These are phyloP conservation scores for Scaptomyza flava DNA, from an alignment of 2,888 invertebrate genomes.

Conservation along the genomic window DNA sequence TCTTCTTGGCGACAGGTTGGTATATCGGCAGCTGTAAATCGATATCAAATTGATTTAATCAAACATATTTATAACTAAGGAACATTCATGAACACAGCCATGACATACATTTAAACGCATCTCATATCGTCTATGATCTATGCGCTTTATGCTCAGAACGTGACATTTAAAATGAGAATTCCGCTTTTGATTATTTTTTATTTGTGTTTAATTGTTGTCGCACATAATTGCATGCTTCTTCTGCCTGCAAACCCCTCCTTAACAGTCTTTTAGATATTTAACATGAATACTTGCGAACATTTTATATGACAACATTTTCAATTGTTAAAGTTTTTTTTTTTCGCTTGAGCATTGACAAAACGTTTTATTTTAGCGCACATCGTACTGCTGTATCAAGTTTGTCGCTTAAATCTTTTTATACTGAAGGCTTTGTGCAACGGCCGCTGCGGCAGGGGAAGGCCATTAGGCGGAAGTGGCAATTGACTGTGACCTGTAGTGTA, in stretches of 20 bases:
- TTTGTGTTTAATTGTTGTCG: conserved; percentile 27
- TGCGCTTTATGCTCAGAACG: conserved; percentile 66
- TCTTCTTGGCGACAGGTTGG: conserved; percentile 86
- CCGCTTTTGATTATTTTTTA: conserved; percentile 1
- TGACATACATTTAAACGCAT: conserved; percentile 56
- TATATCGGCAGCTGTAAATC: conserved; percentile 82
- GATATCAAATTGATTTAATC: conserved; percentile 9
- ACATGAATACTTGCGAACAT: conserved; percentile 24
- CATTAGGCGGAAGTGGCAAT: conserved; percentile 60
- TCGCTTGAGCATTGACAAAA: conserved; percentile 32
- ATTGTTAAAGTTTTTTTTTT: conserved; percentile 45
- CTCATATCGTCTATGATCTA: conserved; percentile 49
- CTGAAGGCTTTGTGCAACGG: conserved; percentile 57
- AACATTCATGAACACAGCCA: conserved; percentile 37
- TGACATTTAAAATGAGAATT: conserved; percentile 59
- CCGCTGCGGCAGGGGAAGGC: conserved; percentile 52
- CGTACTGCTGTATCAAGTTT: conserved; percentile 57
- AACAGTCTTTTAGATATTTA: conserved; percentile 33
- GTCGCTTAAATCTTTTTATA: conserved; percentile 57
- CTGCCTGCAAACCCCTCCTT: background rate
- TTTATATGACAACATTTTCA: conserved; percentile 47
- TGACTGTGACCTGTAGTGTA: conserved; percentile 30
- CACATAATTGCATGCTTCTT: conserved; percentile 38
- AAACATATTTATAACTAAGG: background rate
- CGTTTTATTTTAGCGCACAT: conserved; percentile 36